Percentiles rank a stretch among this genome's conserved stretches.
Evolutionary conservation across 2,797 vertebrate species (phyloP).

Genomic region (Botia kubotai): DNA sequence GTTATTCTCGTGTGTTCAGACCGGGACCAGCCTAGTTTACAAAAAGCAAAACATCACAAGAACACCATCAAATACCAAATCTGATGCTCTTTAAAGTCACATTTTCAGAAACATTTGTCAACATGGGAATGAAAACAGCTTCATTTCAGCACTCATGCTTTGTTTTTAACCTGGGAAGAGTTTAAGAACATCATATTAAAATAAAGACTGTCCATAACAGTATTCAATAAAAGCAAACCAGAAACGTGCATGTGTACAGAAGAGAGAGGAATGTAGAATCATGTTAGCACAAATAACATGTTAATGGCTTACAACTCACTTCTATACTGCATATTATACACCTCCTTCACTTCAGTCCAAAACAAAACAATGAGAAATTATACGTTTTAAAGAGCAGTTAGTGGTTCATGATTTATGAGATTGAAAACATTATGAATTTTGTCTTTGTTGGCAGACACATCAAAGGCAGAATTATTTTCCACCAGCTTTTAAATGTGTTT

Average conservation of each 20-base stretch:
- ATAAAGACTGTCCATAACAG: not conserved
- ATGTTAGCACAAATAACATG: conserved; percentile 26
- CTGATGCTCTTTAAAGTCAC: conserved; percentile 40
- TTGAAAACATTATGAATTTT: conserved; percentile 5
- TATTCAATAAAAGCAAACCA: not conserved
- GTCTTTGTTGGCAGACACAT: not conserved
- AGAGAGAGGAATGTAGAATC: not conserved
- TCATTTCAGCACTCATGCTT: not conserved
- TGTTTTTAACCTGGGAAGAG: too few relatives aligned
- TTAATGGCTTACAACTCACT: conserved; percentile 55
- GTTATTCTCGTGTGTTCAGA: conserved; percentile 29
- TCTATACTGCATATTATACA: conserved; percentile 44
- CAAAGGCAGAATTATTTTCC: not conserved
- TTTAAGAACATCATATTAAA: not conserved
- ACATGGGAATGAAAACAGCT: conserved; percentile 15
- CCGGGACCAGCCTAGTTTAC: conserved; percentile 45
- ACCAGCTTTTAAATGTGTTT: not conserved
- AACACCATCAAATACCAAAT: conserved; percentile 38
- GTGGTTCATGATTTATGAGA: not conserved
- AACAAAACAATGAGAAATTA: conserved; percentile 14
- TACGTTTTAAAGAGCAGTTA: conserved; percentile 18
- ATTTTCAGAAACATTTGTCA: conserved; percentile 37
- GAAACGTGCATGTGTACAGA: not conserved
- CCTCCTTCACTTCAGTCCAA: conserved; percentile 27
- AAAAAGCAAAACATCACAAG: conserved; percentile 46